Evolutionary conservation across 1,140 invertebrate genomes (phyloP).

Genomic region (Mercenaria mercenaria): DNA sequence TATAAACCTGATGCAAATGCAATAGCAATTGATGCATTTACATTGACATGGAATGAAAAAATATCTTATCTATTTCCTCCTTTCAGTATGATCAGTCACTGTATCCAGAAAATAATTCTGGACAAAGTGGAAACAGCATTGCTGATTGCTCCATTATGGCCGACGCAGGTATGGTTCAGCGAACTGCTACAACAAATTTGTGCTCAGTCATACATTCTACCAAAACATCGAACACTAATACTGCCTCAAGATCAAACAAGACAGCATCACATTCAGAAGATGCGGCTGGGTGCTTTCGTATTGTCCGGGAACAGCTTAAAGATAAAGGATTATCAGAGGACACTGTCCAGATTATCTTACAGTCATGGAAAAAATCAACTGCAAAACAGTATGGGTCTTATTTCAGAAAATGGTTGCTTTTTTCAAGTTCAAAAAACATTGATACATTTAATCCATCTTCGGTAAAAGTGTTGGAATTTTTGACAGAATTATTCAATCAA

Average conservation of each 20-base stretch:
- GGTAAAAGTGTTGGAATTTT: constrained; percentile 35
- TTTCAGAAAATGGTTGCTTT: not conserved
- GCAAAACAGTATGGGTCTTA: not conserved
- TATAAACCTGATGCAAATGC: constrained; percentile 58
- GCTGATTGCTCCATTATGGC: constrained; percentile 59
- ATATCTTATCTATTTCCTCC: constrained; percentile 64
- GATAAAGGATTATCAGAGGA: not conserved
- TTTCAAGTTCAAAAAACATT: not conserved
- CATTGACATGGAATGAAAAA: constrained; percentile 43
- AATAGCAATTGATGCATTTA: constrained; percentile 63
- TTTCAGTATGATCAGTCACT: constrained; percentile 53
- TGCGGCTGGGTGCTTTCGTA: constrained; percentile 38
- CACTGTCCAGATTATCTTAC: not conserved
- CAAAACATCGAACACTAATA: constrained; percentile 14
- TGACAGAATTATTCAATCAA: constrained; percentile 39
- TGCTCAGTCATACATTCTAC: not conserved
- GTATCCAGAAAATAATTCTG: constrained; percentile 33
- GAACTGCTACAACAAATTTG: constrained; percentile 10
- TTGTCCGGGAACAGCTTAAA: not conserved
- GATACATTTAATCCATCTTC: constrained; percentile 6
- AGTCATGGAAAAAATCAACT: not conserved
- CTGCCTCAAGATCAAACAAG: not conserved
- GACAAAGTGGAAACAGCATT: constrained; percentile 25
- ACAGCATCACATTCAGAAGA: constrained; percentile 19
- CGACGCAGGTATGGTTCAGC: constrained; percentile 50